Conservation (phyloP, 1,140 invertebrate species). For the Magallana gigas region DNA sequence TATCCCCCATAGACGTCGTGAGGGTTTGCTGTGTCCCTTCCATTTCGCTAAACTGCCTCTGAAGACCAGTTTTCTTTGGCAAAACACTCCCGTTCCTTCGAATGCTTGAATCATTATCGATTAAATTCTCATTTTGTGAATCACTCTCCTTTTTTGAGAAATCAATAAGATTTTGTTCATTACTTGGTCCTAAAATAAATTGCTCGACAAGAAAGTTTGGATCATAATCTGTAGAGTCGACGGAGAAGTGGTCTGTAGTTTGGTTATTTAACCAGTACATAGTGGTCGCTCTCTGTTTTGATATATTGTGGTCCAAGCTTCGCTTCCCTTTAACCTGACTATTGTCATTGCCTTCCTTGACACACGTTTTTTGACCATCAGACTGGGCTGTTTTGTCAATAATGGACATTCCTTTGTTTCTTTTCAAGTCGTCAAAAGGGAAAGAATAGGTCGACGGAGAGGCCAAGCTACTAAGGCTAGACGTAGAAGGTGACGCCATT, state of each 20-base stretch:
- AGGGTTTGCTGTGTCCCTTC: neutral
- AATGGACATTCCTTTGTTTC: neutral
- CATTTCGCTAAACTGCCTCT: slow-evolving; percentile 16
- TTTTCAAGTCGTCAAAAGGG: neutral
- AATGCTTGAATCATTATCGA: neutral
- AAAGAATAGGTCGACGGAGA: neutral
- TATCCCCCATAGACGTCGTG: neutral
- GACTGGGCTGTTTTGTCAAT: neutral
- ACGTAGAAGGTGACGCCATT: neutral
- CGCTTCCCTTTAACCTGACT: neutral
- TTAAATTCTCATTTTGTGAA: neutral
- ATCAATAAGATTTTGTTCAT: neutral
- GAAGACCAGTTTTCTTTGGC: neutral
- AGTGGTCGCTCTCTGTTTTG: slow-evolving; percentile 12
- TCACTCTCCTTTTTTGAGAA: neutral
- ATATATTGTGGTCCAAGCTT: slow-evolving; percentile 1
- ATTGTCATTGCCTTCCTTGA: neutral
- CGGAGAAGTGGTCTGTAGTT: slow-evolving; percentile 20
- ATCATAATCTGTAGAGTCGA: slow-evolving; percentile 18
- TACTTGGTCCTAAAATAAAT: neutral
- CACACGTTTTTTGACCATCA: neutral
- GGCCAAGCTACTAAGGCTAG: neutral
- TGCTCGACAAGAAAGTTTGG: slow-evolving; percentile 6
- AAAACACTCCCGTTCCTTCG: neutral
- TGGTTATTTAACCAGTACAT: slow-evolving; percentile 37